Percentiles rank a stretch among this genome's conserved stretches.
These are phyloP conservation scores for Zosterops pallidus DNA, from an alignment of 2,113 vertebrate species.

Conservation along the genomic window DNA sequence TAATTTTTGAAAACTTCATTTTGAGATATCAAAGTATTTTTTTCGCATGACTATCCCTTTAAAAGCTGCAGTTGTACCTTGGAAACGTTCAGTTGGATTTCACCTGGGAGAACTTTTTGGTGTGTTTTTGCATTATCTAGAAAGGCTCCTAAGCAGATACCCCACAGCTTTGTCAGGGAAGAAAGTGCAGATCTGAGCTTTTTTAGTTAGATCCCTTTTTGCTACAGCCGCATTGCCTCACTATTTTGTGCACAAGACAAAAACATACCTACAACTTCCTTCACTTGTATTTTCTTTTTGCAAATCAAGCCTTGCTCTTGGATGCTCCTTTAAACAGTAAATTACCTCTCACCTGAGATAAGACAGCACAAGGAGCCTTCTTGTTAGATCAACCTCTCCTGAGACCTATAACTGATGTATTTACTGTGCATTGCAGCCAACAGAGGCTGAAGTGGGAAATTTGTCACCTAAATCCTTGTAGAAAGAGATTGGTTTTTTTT, in stretches of 20 bases:
- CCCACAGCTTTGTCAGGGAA: not conserved
- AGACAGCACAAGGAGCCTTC: not conserved
- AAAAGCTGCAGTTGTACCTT: not conserved
- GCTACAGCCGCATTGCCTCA: not conserved
- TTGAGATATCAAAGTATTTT: not conserved
- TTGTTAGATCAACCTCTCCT: not conserved
- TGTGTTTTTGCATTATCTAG: not conserved
- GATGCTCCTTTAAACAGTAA: not conserved
- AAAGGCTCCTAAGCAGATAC: not conserved
- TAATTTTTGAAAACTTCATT: not conserved
- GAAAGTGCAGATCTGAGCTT: not conserved
- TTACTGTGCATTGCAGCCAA: not conserved
- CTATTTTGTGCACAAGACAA: not conserved
- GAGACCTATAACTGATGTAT: not conserved
- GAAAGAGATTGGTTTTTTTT: rapidly evolving
- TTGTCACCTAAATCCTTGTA: not conserved
- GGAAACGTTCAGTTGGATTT: not conserved
- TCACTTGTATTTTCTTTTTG: not conserved
- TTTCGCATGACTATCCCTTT: not conserved
- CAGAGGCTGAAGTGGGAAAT: not conserved
- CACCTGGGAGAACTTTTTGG: not conserved
- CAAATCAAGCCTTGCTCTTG: not conserved
- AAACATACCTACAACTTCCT: not conserved
- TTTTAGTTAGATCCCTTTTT: not conserved
- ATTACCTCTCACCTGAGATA: not conserved